A percentile compares a stretch with the other conserved stretches of the same genome.
These are phyloP conservation scores for Valencia hispanica DNA, from an alignment of 2,797 vertebrate genomes.

Conservation along the genomic window DNA sequence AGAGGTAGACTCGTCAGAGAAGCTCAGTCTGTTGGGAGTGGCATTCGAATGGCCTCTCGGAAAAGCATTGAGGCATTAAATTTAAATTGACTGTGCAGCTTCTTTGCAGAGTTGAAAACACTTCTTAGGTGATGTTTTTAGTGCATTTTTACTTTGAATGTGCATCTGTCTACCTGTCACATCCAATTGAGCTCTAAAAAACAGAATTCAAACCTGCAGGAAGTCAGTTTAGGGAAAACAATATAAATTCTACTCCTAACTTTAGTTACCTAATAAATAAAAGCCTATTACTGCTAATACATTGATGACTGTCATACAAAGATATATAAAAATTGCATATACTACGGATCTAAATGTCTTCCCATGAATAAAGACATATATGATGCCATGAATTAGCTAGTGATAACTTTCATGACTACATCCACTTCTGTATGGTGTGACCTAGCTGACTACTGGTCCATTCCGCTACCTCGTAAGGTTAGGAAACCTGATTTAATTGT, in stretches of 20 bases:
- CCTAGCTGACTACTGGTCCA: conserved; percentile 14
- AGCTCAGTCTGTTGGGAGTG: conserved; percentile 5
- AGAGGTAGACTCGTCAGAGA: conserved; percentile 32
- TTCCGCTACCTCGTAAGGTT: conserved; percentile 19
- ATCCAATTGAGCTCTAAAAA: conserved; percentile 46
- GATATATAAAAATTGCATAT: not conserved
- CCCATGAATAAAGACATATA: not conserved
- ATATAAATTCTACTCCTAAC: conserved; percentile 36
- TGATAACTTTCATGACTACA: not conserved
- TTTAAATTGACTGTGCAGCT: conserved; percentile 39
- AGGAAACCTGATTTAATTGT: conserved; percentile 17
- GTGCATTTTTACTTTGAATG: conserved; percentile 29
- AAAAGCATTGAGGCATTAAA: conserved; percentile 51
- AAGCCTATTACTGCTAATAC: not conserved
- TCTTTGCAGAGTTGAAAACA: conserved; percentile 17
- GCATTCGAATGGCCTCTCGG: conserved; percentile 33
- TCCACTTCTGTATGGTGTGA: conserved; percentile 5
- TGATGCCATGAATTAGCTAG: not conserved
- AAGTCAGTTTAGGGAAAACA: conserved; percentile 26
- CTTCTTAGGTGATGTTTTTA: conserved; percentile 26
- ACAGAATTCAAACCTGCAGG: conserved; percentile 46
- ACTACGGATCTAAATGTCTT: not conserved
- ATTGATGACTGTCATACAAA: not conserved
- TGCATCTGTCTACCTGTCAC: conserved; percentile 49
- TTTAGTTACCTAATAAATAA: conserved; percentile 16